phyloP scores from a whole-genome alignment of 1,140 invertebrate genomes.

The Monochamus saltuarius region DNA sequence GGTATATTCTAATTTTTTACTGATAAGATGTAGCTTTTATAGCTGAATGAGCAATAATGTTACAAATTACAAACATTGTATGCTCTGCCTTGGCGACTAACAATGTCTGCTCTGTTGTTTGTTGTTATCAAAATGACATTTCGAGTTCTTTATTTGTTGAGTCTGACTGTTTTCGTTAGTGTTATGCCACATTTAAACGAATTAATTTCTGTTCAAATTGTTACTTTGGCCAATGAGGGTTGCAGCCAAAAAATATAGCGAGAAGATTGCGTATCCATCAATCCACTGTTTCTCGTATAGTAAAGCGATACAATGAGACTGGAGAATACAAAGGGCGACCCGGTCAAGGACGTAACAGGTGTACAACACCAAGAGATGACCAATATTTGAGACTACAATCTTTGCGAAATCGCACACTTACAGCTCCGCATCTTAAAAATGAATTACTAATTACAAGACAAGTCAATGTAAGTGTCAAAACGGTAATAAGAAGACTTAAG shows the following conservation, averaged over 20 bases:
- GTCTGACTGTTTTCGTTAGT: neutral
- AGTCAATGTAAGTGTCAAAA: constrained; percentile 20
- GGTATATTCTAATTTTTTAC: neutral
- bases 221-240: neutral
- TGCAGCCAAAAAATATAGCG: too few relatives aligned
- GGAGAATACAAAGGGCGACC: too few relatives aligned
- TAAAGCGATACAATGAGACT: constrained; percentile 25
- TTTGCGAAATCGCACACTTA: constrained; percentile 16
- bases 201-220: constrained; percentile 17
- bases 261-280: constrained; percentile 9
- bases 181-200: constrained; percentile 1
- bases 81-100: too few relatives aligned
- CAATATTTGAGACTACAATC: constrained; percentile 12
- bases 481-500: constrained; percentile 5
- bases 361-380: constrained; percentile 25
- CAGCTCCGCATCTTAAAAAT: constrained; percentile 17
- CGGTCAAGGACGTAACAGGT: constrained; percentile 19
- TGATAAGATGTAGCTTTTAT: neutral
- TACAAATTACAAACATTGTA: neutral
- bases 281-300: constrained; percentile 18
- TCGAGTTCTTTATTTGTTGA: constrained; percentile 5
- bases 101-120: too few relatives aligned
- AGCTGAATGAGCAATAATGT: constrained; percentile 1
- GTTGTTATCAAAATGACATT: constrained; percentile 1
- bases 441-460: constrained; percentile 13